Evolutionary conservation across 2,113 vertebrate genomes (phyloP).

Genomic region (Nothocercus julius): DNA sequence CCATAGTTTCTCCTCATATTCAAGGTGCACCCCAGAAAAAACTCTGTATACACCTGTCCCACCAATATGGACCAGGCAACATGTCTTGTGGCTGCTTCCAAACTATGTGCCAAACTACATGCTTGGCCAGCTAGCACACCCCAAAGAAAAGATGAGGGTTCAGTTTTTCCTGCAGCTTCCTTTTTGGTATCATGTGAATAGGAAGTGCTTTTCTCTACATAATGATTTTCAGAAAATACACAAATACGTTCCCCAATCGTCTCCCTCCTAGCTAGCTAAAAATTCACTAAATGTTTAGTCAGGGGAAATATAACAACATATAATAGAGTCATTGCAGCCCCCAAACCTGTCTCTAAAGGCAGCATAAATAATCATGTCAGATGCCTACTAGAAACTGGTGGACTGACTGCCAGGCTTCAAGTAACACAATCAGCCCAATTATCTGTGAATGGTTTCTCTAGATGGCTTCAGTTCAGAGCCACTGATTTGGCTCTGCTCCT

Average conservation of each 20-base stretch:
- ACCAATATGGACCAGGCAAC: neutral
- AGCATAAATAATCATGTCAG: neutral
- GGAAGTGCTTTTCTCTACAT: neutral
- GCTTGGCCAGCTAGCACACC: neutral
- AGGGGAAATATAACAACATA: neutral
- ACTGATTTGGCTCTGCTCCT: neutral
- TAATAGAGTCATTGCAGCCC: neutral
- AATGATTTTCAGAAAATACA: neutral
- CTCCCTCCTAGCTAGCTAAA: neutral
- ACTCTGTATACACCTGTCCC: neutral
- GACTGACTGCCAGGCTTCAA: neutral
- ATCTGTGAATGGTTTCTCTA: neutral
- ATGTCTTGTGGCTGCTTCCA: neutral
- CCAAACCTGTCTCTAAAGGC: neutral
- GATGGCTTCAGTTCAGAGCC: neutral
- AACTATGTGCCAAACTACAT: neutral
- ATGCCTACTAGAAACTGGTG: neutral
- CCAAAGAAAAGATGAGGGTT: neutral
- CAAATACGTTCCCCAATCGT: neutral
- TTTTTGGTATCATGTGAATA: neutral
- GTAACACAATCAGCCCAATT: neutral
- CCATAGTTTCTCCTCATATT: neutral
- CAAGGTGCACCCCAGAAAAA: neutral
- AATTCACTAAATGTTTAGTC: neutral
- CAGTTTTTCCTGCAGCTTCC: neutral